Evolutionary conservation across 2,113 vertebrate genomes (phyloP).

Genomic region (Speoplatyrhinus poulsoni): DNA sequence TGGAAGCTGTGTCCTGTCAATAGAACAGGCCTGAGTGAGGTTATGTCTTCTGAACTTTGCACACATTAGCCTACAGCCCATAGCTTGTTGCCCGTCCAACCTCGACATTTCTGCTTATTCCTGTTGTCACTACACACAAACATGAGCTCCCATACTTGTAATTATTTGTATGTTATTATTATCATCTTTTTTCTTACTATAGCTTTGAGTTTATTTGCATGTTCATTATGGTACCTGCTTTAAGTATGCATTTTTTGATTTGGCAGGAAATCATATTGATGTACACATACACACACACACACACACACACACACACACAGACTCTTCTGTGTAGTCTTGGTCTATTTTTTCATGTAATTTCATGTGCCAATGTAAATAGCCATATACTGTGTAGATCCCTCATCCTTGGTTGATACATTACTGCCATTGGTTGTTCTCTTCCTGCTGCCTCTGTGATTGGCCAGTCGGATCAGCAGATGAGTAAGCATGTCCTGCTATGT

Average conservation of each 20-base stretch:
- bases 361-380: constrained; percentile 3
- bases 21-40: neutral
- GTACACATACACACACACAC: no score
- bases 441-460: constrained; percentile 50
- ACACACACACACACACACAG: no score
- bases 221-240: neutral
- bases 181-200: neutral
- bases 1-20: constrained; percentile 1
- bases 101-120: neutral
- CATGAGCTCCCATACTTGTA: neutral
- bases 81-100: constrained; percentile 1
- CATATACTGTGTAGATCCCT: constrained; percentile 20
- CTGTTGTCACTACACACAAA: constrained; percentile 14
- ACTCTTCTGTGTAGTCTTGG: constrained; percentile 10
- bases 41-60: neutral
- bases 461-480: constrained; percentile 57
- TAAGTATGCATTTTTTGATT: neutral
- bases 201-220: neutral
- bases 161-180: neutral
- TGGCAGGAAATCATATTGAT: neutral
- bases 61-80: neutral
- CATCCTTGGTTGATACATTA: constrained; percentile 12
- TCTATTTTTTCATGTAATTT: constrained; percentile 22
- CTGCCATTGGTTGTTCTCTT: constrained; percentile 29
- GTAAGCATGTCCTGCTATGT: constrained; percentile 49